phyloP scores from a whole-genome alignment of 2,888 invertebrate species.

The Xestia c-nigrum region DNA sequence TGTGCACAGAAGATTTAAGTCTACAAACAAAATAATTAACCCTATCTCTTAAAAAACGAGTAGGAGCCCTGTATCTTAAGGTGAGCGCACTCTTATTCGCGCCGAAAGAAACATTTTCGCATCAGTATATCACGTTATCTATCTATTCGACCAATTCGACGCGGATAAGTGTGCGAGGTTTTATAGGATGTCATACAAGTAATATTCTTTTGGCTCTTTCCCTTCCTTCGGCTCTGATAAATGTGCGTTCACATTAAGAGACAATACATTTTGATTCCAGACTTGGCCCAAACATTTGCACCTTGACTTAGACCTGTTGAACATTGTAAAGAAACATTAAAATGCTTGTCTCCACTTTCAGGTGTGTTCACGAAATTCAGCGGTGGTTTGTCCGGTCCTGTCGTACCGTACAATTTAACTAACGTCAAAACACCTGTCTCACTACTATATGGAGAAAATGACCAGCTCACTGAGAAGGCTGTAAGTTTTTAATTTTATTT shows the following conservation, averaged over 20 bases:
- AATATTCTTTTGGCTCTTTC: too few relatives aligned
- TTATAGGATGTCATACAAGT: too few relatives aligned
- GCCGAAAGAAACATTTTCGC: too few relatives aligned
- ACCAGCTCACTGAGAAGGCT: slow-evolving; percentile 90
- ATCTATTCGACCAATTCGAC: too few relatives aligned
- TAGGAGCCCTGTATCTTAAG: too few relatives aligned
- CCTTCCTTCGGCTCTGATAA: too few relatives aligned
- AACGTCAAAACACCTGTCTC: slow-evolving; percentile 91
- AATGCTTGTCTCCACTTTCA: slow-evolving; percentile 62
- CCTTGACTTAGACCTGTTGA: background rate
- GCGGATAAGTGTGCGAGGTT: too few relatives aligned
- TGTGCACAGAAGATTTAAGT: background rate
- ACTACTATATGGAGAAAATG: slow-evolving; percentile 91
- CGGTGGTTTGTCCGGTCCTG: slow-evolving; percentile 87
- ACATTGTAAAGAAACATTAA: background rate
- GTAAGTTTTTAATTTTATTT: background rate
- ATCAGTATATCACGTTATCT: too few relatives aligned
- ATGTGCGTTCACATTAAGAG: too few relatives aligned
- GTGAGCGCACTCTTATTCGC: too few relatives aligned
- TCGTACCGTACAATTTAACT: slow-evolving; percentile 91
- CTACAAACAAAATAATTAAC: background rate
- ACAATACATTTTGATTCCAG: background rate
- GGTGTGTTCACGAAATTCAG: slow-evolving; percentile 91
- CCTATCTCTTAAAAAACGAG: too few relatives aligned
- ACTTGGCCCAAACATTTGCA: background rate